Base-by-base conservation (phyloP, 2,888 invertebrate species). In the Timema podura region DNA sequence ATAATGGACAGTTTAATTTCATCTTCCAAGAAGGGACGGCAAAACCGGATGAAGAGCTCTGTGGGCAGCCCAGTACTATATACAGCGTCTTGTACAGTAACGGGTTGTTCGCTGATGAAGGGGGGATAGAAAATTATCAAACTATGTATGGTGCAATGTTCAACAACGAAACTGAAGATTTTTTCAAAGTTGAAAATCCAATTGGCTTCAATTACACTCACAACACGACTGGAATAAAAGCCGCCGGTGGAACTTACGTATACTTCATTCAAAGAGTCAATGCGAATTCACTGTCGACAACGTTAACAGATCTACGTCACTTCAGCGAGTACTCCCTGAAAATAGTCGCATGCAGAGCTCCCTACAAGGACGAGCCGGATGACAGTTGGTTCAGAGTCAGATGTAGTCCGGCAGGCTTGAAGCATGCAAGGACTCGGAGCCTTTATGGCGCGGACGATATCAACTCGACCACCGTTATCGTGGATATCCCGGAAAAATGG, bases 271-370 rank as follows among this genome's bases (percentile, higher is more conserved):
- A 61, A 10, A 51, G 47, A 66, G 57, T 70, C n/a, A 49, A 8
- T 13, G 66, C 70, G 13, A 70, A 66, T n/a, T 64, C 44, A 1
- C 68, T 66, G 11, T 68, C 54, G 16, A 67, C 74, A 46, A 75
- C 73, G 0, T 67, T 86, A 5, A 74, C 76, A 0, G 78, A 83
- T n/a, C 79, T 91, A 61, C 79, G 81, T 16, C 87, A 87, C 72
- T 90, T 82, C 75, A 84, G 85, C 0, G 77, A 83, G 59, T 90
- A 91, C 75, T 81, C 84, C 0, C 82, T 91, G 65, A 84, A 85
- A 66, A 78, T 91, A 44, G 81, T 83, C 10, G 88, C 88, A 0
- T 91, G 90, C 74, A 84, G 86, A 74, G 48, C 78, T 75, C 67
- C 74, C 72, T 64, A 76, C 51, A 45, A 77, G 75, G 78, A 79